Base-by-base conservation (phyloP, 1,140 invertebrate species). In the Leptinotarsa lineolata region DNA sequence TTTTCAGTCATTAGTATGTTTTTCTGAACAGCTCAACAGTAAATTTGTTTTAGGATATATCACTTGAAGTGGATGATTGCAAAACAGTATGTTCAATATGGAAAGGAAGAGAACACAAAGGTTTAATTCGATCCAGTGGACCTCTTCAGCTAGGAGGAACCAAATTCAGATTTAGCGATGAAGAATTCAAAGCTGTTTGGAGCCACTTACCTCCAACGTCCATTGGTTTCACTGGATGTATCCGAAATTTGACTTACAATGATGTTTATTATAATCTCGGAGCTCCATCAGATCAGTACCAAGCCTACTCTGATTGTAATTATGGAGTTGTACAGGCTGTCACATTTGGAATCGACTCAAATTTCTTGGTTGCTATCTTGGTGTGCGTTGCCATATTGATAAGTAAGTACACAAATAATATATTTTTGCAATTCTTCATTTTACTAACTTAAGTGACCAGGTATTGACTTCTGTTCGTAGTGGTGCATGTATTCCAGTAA, bases 71-170 rank as follows among this genome's bases (percentile, higher is more conserved):
- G 1, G 92, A 94, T 80, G 89, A 91, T 76, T 94, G 93, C 77
- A 84, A 90, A 71, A 92, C 91, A 12, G 88, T 88, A 6, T 94
- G 93, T 80, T 88, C 93, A 86, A 90, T 88, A 75, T 84, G 93
- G 4, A 89, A 87, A 15, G 89, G 89, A 2, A 87, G 86, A 21
- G 91, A 92, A 1, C 86, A 89, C 2, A 92, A 93, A 76, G 89
- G 93, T 81, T 92, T 93, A 77, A 85, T 97, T 0, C 97, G 97
- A 81, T 93, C 97, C 0, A 96, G 97, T 83, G 90, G 93, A 1
- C 94, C 95, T 1, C 85, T 97, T 18, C 95, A 97, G 85, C 76
- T 98, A 11, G 96, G 96, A 18, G 96, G 96, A 12, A 88, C 90
- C 0, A 88, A 89, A 48, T 81, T 84, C 2, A 81, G 87, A 20